phyloP scores from a whole-genome alignment of 2,888 invertebrate genomes.

The Athetis lepigone region DNA sequence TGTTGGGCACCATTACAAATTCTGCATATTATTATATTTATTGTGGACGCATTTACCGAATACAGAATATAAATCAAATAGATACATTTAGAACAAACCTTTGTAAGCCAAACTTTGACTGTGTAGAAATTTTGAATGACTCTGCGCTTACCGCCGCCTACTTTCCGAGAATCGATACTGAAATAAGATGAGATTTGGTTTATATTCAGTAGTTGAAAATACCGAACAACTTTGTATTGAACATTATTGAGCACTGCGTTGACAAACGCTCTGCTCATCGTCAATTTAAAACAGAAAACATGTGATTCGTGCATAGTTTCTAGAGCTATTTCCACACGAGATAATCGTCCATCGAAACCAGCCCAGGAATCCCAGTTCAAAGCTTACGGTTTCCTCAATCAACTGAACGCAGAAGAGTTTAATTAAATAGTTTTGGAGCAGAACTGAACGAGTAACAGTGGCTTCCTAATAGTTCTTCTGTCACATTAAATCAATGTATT shows the following conservation, averaged over 20 bases:
- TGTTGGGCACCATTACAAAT: constrained; percentile 28
- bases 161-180: no score
- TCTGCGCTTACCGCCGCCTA: no score
- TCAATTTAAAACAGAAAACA: constrained; percentile 35
- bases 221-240: no score
- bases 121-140: no score
- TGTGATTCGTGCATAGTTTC: constrained; percentile 39
- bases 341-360: constrained; percentile 46
- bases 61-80: no score
- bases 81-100: no score
- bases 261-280: constrained; percentile 4
- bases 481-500: constrained; percentile 54
- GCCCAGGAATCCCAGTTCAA: constrained; percentile 38
- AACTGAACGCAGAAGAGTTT: constrained; percentile 37
- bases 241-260: neutral
- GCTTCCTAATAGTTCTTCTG: constrained; percentile 49
- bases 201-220: neutral
- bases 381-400: constrained; percentile 43
- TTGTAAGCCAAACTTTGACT: no score
- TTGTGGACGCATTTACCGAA: no score
- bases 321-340: constrained; percentile 44
- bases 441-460: constrained; percentile 33
- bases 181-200: no score
- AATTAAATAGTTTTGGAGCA: constrained; percentile 47
- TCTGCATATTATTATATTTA: no score